phyloP scores from a whole-genome alignment of 2,113 vertebrate genomes.

The Todiramphus chloris region DNA sequence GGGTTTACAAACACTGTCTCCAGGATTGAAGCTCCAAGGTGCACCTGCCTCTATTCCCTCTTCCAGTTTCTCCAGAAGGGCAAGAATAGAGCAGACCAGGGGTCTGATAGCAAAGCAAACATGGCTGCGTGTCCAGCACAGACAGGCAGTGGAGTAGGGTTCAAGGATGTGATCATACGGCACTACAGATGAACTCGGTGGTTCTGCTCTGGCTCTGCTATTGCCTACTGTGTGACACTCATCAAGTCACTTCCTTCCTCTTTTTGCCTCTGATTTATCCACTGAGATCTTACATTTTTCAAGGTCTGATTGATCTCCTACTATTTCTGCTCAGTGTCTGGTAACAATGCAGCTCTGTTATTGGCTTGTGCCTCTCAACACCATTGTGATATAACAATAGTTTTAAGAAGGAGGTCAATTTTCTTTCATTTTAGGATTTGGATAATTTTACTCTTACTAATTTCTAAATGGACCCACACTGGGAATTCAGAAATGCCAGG shows the following conservation, averaged over 20 bases:
- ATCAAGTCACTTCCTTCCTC: neutral
- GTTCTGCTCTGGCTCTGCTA: neutral
- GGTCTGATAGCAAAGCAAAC: neutral
- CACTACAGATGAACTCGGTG: neutral
- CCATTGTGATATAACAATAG: slow-evolving; percentile 49
- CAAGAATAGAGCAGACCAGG: neutral
- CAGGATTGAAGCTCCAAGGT: neutral
- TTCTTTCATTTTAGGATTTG: slow-evolving; percentile 10
- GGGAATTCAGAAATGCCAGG: slow-evolving; percentile 29
- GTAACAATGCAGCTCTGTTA: neutral
- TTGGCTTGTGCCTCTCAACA: neutral
- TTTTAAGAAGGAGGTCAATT: slow-evolving; percentile 11
- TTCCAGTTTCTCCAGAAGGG: neutral
- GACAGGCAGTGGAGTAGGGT: neutral
- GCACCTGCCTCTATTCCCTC: neutral
- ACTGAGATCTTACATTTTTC: neutral
- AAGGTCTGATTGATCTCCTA: neutral
- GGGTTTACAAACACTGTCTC: neutral
- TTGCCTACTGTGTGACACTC: neutral
- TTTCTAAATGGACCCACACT: slow-evolving; percentile 11
- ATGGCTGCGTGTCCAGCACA: neutral
- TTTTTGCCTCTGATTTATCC: neutral
- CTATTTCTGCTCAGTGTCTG: neutral
- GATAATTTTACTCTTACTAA: slow-evolving; percentile 2
- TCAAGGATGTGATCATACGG: neutral